These are phyloP conservation scores for Holacanthus passer DNA, from an alignment of 2,113 vertebrate species.

Conservation along the genomic window DNA sequence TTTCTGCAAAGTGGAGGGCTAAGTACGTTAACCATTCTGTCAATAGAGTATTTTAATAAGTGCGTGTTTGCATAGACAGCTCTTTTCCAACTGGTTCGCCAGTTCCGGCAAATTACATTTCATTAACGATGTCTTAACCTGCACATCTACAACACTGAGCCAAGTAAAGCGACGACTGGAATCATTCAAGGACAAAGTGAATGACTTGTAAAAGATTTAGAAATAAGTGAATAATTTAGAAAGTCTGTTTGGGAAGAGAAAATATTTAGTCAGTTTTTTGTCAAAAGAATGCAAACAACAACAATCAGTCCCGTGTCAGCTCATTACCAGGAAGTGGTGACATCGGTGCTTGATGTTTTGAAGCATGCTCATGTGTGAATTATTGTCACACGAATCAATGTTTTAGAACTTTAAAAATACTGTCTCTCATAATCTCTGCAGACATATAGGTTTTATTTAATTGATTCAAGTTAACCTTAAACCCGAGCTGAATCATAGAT, in stretches of 20 bases:
- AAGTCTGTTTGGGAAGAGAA: slow-evolving; percentile 4
- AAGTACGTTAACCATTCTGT: slow-evolving; percentile 32
- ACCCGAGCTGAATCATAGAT: neutral
- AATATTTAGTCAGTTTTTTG: slow-evolving; percentile 5
- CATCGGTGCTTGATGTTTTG: slow-evolving; percentile 19
- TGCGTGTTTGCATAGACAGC: slow-evolving; percentile 7
- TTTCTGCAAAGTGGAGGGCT: slow-evolving; percentile 36
- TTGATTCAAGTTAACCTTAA: neutral
- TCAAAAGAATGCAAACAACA: slow-evolving; percentile 27
- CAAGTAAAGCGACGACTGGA: slow-evolving; percentile 33
- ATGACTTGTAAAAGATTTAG: neutral
- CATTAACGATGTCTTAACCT: slow-evolving; percentile 40
- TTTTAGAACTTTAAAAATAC: neutral
- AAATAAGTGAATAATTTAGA: slow-evolving; percentile 24
- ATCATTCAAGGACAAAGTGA: slow-evolving; percentile 5
- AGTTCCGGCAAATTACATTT: slow-evolving; percentile 27
- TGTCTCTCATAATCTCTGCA: neutral
- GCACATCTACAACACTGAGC: neutral
- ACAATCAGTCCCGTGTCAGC: slow-evolving; percentile 39
- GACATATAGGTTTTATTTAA: neutral
- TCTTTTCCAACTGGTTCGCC: slow-evolving; percentile 36
- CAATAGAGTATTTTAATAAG: slow-evolving; percentile 15
- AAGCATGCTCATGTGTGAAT: slow-evolving; percentile 1
- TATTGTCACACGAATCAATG: neutral
- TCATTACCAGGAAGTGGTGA: slow-evolving; percentile 9